Evolutionary conservation across 2,888 invertebrate species (phyloP).

Genomic region (Mesoligia furuncula): DNA sequence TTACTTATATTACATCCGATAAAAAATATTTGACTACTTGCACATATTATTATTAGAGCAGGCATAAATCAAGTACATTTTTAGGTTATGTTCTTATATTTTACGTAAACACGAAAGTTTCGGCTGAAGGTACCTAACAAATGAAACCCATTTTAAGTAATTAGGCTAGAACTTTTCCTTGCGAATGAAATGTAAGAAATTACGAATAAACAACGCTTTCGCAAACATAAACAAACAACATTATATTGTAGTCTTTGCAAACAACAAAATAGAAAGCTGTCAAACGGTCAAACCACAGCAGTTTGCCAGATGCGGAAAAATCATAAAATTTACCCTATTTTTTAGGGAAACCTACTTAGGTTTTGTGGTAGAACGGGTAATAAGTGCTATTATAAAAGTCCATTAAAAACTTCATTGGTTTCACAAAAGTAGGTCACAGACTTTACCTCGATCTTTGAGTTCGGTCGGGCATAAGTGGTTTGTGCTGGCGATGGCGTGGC

Average conservation of each 20-base stretch:
- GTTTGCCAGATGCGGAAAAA: not conserved
- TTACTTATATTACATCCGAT: not conserved
- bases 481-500: no score
- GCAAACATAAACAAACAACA: not conserved
- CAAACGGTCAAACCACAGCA: conserved; percentile 39
- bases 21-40: not conserved
- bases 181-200: not conserved
- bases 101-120: conserved; percentile 1
- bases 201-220: not conserved
- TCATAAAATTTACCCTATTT: not conserved
- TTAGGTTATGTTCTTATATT: conserved; percentile 36
- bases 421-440: not conserved
- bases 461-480: no score
- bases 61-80: conserved; percentile 14
- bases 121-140: not conserved
- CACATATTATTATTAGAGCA: not conserved
- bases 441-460: no score
- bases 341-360: not conserved
- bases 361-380: not conserved
- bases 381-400: not conserved
- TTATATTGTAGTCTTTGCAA: no score
- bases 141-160: not conserved
- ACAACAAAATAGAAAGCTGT: conserved; percentile 25
- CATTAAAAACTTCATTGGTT: not conserved
- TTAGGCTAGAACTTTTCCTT: not conserved